These are phyloP conservation scores for Petroica traversi DNA, from an alignment of 2,113 vertebrate species.

Conservation along the genomic window DNA sequence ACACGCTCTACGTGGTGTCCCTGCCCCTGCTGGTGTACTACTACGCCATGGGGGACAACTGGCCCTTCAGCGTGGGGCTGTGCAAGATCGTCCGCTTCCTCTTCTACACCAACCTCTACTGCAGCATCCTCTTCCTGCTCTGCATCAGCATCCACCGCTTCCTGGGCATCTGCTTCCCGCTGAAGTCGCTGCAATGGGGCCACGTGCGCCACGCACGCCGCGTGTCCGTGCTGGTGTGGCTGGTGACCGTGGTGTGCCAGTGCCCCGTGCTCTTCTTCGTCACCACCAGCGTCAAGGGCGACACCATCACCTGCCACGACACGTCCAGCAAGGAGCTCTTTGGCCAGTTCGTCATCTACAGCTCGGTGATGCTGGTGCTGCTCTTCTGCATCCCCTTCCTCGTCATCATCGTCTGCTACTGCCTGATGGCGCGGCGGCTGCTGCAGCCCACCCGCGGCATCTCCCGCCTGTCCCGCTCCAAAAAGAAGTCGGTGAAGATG, in stretches of 20 bases:
- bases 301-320: conserved; percentile 84
- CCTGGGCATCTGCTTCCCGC: conserved; percentile 86
- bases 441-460: conserved; percentile 74
- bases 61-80: conserved; percentile 87
- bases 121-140: conserved; percentile 93
- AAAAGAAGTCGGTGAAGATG: conserved; percentile 94
- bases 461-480: conserved; percentile 73
- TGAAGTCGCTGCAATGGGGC: conserved; percentile 86
- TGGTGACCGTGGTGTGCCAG: conserved; percentile 82
- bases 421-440: conserved; percentile 86
- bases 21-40: conserved; percentile 93
- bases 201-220: conserved; percentile 80
- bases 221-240: conserved; percentile 79
- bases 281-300: conserved; percentile 68
- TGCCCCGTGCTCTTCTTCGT: conserved; percentile 89
- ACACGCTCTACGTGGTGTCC: conserved; percentile 88
- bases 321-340: conserved; percentile 89
- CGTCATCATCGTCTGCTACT: conserved; percentile 87
- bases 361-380: conserved; percentile 82
- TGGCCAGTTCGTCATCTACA: conserved; percentile 87
- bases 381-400: conserved; percentile 89
- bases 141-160: conserved; percentile 95
- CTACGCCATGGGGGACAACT: conserved; percentile 88
- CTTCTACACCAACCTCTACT: conserved; percentile 95
- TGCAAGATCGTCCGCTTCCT: conserved; percentile 95